These are phyloP conservation scores for Nineta flava DNA, from an alignment of 2,888 invertebrate genomes.

Conservation along the genomic window DNA sequence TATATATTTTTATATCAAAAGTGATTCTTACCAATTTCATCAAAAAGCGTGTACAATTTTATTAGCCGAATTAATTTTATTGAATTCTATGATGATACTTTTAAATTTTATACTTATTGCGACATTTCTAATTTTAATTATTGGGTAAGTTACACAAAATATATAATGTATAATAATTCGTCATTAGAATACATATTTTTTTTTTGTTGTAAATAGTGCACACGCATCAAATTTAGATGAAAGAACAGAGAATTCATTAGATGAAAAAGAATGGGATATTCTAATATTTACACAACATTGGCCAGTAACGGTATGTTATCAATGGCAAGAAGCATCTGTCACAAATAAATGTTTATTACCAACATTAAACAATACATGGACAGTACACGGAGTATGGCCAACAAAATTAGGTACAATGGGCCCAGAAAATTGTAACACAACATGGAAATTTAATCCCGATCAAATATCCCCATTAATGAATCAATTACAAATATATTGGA, in stretches of 20 bases:
- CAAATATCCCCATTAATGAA: constrained; percentile 29
- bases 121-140: too few species aligned
- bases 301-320: constrained; percentile 55
- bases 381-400: constrained; percentile 75
- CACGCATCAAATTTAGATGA: background rate
- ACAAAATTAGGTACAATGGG: constrained; percentile 48
- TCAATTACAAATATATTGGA: constrained; percentile 47
- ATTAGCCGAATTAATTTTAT: too few species aligned
- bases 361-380: constrained; percentile 44
- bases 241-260: constrained; percentile 8
- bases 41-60: too few species aligned
- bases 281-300: constrained; percentile 69
- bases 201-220: background rate
- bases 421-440: constrained; percentile 54
- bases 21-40: too few species aligned
- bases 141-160: too few species aligned
- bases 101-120: too few species aligned
- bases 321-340: constrained; percentile 46
- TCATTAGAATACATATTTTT: too few species aligned
- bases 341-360: constrained; percentile 49
- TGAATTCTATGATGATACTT: too few species aligned
- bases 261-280: constrained; percentile 44
- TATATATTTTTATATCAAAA: too few species aligned
- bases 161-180: too few species aligned
- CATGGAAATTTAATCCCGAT: constrained; percentile 46